phyloP scores from a whole-genome alignment of 2,888 invertebrate genomes.

The Metalampra italica region DNA sequence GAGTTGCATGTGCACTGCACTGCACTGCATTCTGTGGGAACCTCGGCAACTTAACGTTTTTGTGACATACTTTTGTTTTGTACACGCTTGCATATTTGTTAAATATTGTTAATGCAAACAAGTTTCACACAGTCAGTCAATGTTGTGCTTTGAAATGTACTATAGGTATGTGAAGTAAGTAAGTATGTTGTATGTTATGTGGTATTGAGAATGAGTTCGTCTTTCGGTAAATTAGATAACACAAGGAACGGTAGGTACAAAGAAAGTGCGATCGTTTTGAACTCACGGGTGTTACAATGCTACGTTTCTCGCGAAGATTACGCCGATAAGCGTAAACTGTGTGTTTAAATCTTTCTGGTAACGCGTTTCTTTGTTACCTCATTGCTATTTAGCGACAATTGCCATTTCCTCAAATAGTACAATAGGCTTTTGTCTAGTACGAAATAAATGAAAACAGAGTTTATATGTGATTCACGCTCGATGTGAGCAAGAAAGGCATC shows the following conservation, averaged over 20 bases:
- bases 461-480: slow-evolving; percentile 36
- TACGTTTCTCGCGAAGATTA: slow-evolving; percentile 48
- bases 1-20: slow-evolving; percentile 38
- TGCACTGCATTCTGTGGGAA: slow-evolving; percentile 52
- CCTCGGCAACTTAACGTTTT: slow-evolving; percentile 40
- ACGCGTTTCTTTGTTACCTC: slow-evolving; percentile 54
- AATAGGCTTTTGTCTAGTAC: slow-evolving; percentile 59
- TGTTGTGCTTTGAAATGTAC: background rate
- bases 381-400: slow-evolving; percentile 48
- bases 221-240: slow-evolving; percentile 46
- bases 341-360: slow-evolving; percentile 53
- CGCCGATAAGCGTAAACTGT: slow-evolving; percentile 48
- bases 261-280: slow-evolving; percentile 50
- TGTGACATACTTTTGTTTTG: slow-evolving; percentile 11
- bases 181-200: background rate
- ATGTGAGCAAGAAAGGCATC: slow-evolving; percentile 26
- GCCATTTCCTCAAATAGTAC: slow-evolving; percentile 48
- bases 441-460: slow-evolving; percentile 30
- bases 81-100: slow-evolving; percentile 1
- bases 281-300: slow-evolving; percentile 51
- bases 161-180: background rate
- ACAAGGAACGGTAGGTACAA: slow-evolving; percentile 31
- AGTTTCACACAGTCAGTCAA: background rate
- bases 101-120: background rate
- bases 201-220: slow-evolving; percentile 27